Evolutionary conservation across 1,140 invertebrate species (phyloP), one percentile per base, ranked within the genome.

Genomic region (Palaemon carinicauda): DNA sequence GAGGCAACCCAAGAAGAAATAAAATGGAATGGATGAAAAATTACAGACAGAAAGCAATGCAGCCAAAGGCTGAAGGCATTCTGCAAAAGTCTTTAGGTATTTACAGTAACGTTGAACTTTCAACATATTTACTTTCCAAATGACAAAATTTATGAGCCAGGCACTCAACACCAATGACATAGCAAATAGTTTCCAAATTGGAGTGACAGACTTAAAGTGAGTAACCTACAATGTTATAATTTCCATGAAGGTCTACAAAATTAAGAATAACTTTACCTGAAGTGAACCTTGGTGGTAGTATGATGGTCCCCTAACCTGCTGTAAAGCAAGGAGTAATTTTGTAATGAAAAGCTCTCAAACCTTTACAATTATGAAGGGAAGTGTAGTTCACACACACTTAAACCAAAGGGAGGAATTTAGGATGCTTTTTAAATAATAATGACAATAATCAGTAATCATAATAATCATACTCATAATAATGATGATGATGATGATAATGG

Each of bases 261-360:
- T 31, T 56, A 19, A 51, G 33, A 41, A 73, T 53, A 77, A 83
- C 83, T 80, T 79, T 86, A 86, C 83, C 75, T 86, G 83, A 10
- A 86, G 53, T 71, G 77, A 17, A 50, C 60, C 77, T 60, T 71
- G 65, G 41, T 60, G 77, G 83, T 73, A 86, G 83, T 53, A 86
- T 56, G 53, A 77, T 73, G 77, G 83, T 15, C 77, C 83, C 65
- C 83, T 86, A 86, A 54, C 83, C 83, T 86, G 83, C 77, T 80
- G 83, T 86, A 86, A 86, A 86, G 83, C 77, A 77, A 86, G 80
- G 83, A 60, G 53, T 60, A 53, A 86, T 69, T 73, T 71, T 54
- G 77, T 86, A 77, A 86, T 79, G 77, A 86, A 51, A 79, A 85
- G 79, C 71, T 71, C 74, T 71, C 54, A 71, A 65, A 86, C 33